A percentile compares a stretch with the other conserved stretches of the same genome.
These are phyloP conservation scores for Exaiptasia diaphana DNA, from an alignment of 64 coral and sea anemone genomes.

Conservation along the genomic window DNA sequence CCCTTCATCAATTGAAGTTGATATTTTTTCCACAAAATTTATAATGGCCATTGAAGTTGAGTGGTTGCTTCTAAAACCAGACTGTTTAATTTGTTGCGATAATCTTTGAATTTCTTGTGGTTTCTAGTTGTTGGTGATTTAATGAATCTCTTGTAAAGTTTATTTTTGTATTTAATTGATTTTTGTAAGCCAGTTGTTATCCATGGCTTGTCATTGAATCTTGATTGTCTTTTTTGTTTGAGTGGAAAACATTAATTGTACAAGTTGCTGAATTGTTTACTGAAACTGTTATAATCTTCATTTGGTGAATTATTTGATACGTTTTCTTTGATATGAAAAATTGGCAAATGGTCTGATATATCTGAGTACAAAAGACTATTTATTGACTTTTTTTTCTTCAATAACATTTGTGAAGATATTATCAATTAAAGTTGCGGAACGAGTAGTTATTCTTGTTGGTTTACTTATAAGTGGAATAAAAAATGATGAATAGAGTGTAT, in stretches of 20 bases:
- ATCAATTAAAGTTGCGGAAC: background rate
- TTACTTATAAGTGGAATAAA: background rate
- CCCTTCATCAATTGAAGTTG: no score
- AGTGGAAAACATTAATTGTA: background rate
- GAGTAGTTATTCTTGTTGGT: background rate
- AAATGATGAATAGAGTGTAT: background rate
- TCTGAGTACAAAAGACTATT: background rate
- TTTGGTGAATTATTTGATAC: background rate
- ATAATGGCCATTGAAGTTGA: no score
- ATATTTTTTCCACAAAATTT: no score
- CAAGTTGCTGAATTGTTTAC: background rate
- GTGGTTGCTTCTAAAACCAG: no score
- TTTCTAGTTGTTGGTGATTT: background rate
- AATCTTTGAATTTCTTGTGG: background rate
- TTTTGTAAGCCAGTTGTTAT: background rate
- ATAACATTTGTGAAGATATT: background rate
- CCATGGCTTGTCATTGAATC: background rate
- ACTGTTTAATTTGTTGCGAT: background rate
- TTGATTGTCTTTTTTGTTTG: background rate
- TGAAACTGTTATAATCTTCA: background rate
- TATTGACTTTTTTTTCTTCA: background rate
- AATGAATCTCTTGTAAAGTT: background rate
- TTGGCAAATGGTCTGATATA: background rate
- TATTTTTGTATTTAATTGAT: background rate
- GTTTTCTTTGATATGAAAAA: background rate